These are phyloP conservation scores for Sus scrofa DNA, from an alignment of 2,113 vertebrate genomes.

Conservation along the genomic window T2T-Sscrofa CM000829.6:47315501-47316000, in stretches of 20 bases:
- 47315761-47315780: conserved; percentile 97
- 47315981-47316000: conserved; percentile 99
- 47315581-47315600: conserved; percentile 95
- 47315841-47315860: conserved; percentile 99
- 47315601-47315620: conserved; percentile 91
- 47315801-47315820: conserved; percentile 93
- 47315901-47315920: conserved; percentile 99
- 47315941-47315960: conserved; percentile 99
- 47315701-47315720: conserved; percentile 93
- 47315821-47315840: conserved; percentile 96
- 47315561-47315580: conserved; percentile 92
- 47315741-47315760: conserved; percentile 92
- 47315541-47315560: conserved; percentile 96
- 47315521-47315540: conserved; percentile 96
- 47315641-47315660: conserved; percentile 92
- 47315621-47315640: conserved; percentile 91
- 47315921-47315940: conserved; percentile 99
- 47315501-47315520: conserved; percentile 91
- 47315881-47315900: conserved; percentile 99
- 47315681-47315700: conserved; percentile 94
- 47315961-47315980: conserved; percentile 99
- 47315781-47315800: conserved; percentile 95
- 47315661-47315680: conserved; percentile 94
- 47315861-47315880: conserved; percentile 99
- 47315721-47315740: conserved; percentile 94